phyloP scores from a whole-genome alignment of 2,113 vertebrate genomes.

The Verasper variegatus region DNA sequence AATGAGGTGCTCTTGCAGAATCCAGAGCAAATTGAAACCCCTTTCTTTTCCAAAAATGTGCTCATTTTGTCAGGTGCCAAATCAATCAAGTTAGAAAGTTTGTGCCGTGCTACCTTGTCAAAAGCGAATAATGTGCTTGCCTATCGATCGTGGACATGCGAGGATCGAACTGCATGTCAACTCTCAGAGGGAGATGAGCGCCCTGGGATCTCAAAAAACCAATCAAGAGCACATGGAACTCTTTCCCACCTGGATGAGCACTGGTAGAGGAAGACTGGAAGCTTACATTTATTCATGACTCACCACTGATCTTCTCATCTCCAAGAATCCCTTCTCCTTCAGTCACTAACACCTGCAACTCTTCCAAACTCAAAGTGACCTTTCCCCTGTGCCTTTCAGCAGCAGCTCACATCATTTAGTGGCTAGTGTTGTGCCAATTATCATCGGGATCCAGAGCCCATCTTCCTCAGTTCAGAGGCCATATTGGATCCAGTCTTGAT shows the following conservation, averaged over 20 bases:
- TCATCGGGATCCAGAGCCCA: slow-evolving; percentile 37
- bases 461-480: slow-evolving; percentile 52
- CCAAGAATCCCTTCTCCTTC: slow-evolving; percentile 1
- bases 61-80: slow-evolving; percentile 50
- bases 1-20: slow-evolving; percentile 40
- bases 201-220: slow-evolving; percentile 34
- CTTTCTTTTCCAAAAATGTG: slow-evolving; percentile 4
- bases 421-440: slow-evolving; percentile 49
- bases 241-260: slow-evolving; percentile 17
- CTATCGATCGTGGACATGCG: slow-evolving; percentile 40
- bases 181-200: slow-evolving; percentile 21
- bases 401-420: slow-evolving; percentile 35
- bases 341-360: slow-evolving; percentile 1
- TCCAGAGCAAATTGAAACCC: slow-evolving; percentile 40
- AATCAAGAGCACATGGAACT: slow-evolving; percentile 47
- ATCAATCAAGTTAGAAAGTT: slow-evolving; percentile 50
- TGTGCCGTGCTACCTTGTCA: slow-evolving; percentile 31
- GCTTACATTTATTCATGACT: slow-evolving; percentile 36
- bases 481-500: slow-evolving; percentile 44
- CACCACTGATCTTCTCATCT: slow-evolving; percentile 9
- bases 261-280: slow-evolving; percentile 2
- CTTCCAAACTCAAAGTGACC: slow-evolving; percentile 16
- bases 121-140: slow-evolving; percentile 29
- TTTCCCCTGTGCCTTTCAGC: slow-evolving; percentile 22
- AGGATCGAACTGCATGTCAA: slow-evolving; percentile 10